Conservation (phyloP, 2,888 invertebrate genomes). For the Drosophila falleni region DNA sequence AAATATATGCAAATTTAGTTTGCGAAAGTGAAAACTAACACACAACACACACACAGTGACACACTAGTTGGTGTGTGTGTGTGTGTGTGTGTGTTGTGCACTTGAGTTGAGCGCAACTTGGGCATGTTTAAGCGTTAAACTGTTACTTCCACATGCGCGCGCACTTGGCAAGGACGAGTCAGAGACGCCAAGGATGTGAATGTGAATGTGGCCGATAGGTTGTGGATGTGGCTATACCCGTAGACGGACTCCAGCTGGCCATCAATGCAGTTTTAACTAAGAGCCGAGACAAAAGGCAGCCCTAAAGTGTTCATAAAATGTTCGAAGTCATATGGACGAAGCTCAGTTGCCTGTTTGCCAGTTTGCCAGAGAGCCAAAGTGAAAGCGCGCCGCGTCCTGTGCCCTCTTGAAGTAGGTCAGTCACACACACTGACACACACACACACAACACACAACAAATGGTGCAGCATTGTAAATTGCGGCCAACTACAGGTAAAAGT, state of each 20-base stretch:
- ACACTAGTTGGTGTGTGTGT: conserved; percentile 15
- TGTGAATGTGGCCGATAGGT: neutral
- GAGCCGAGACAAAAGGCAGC: conserved; percentile 72
- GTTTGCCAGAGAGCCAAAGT: conserved; percentile 41
- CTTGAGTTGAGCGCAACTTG: conserved; percentile 62
- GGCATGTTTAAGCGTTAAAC: conserved; percentile 78
- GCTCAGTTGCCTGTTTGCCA: conserved; percentile 11
- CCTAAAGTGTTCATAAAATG: conserved; percentile 76
- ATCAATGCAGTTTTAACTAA: conserved; percentile 72
- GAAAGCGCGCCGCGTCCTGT: conserved; percentile 47
- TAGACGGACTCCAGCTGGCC: conserved; percentile 63
- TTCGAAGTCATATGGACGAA: conserved; percentile 49
- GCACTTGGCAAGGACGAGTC: conserved; percentile 28
- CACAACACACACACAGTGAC: conserved; percentile 18
- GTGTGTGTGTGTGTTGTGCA: conserved; percentile 38
- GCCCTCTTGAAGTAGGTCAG: conserved; percentile 62
- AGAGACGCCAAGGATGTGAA: conserved; percentile 19
- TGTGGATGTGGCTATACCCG: conserved; percentile 8
- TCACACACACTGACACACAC: conserved; percentile 18
- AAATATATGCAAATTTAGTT: conserved; percentile 67
- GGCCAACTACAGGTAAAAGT: conserved; percentile 70
- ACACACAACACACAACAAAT: conserved; percentile 32
- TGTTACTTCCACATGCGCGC: conserved; percentile 77
- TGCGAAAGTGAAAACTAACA: conserved; percentile 65
- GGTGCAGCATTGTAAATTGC: conserved; percentile 62